A percentile compares a stretch with the other conserved stretches of the same genome.
These are phyloP conservation scores for Neodiprion virginianus DNA, from an alignment of 1,140 invertebrate species.

Conservation along the genomic window DNA sequence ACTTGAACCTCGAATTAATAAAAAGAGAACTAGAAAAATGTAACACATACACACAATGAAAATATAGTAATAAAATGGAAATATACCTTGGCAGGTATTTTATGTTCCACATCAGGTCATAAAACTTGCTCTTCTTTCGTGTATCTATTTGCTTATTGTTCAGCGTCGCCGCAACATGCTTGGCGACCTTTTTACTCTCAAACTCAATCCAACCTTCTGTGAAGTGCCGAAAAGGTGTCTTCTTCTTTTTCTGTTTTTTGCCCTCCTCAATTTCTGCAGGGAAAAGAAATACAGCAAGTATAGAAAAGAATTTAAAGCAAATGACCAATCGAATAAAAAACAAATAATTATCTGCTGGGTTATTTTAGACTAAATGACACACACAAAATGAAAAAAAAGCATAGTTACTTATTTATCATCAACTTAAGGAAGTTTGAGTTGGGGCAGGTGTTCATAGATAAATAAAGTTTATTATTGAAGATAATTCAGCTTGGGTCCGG, in stretches of 20 bases:
- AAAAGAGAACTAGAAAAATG: constrained; percentile 20
- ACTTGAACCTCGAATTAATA: constrained; percentile 79
- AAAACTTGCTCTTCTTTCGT: constrained; percentile 85
- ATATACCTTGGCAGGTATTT: constrained; percentile 86
- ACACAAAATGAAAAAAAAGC: too few relatives aligned
- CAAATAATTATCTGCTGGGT: background rate
- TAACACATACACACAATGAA: background rate
- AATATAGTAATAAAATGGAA: background rate
- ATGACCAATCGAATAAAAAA: constrained; percentile 6
- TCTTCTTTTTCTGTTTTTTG: constrained; percentile 67
- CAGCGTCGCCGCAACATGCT: constrained; percentile 78
- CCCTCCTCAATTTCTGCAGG: constrained; percentile 38
- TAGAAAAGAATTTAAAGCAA: constrained; percentile 1
- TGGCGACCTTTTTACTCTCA: constrained; percentile 87
- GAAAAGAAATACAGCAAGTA: background rate
- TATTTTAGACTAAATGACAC: background rate
- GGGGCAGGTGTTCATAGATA: too few relatives aligned
- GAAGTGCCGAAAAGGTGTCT: constrained; percentile 70
- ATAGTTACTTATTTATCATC: too few relatives aligned
- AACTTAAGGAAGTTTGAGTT: too few relatives aligned
- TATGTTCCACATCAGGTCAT: constrained; percentile 92
- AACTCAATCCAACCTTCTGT: constrained; percentile 98
- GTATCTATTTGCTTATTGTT: constrained; percentile 91
- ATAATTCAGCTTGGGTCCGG: too few relatives aligned
- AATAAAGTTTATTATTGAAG: too few relatives aligned